Evolutionary conservation across 2,797 vertebrate species (phyloP).

Genomic region (Gymnothorax reevesii): DNA sequence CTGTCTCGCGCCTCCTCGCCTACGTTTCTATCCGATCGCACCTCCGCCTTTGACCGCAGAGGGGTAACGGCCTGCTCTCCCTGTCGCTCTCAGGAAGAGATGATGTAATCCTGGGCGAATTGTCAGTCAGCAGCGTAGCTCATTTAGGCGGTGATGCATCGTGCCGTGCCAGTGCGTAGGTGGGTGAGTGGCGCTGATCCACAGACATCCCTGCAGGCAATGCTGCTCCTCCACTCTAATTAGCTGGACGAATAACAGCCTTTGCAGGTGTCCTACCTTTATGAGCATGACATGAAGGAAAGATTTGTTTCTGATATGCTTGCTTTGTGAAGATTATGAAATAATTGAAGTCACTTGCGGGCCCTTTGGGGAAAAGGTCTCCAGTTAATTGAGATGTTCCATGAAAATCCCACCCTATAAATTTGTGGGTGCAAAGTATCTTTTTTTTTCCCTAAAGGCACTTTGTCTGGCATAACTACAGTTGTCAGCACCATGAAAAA

Average conservation of each 20-base stretch:
- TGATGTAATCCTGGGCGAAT: slow-evolving; percentile 17
- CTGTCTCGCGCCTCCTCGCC: not conserved
- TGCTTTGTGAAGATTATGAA: not conserved
- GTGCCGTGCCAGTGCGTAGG: not conserved
- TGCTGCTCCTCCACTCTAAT: not conserved
- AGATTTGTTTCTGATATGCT: not conserved
- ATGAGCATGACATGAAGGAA: not conserved
- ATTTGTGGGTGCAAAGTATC: not conserved
- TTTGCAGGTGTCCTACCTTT: not conserved
- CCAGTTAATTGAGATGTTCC: not conserved
- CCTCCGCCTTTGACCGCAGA: not conserved
- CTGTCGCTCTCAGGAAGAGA: no score
- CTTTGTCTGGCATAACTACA: not conserved
- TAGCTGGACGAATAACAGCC: slow-evolving; percentile 1
- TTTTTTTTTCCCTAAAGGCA: not conserved
- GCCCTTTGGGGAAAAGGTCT: not conserved
- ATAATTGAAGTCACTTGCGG: not conserved
- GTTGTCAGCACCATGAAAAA: not conserved
- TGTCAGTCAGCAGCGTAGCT: not conserved
- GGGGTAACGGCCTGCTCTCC: not conserved
- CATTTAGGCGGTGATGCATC: slow-evolving; percentile 4
- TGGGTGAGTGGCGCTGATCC: slow-evolving; percentile 10
- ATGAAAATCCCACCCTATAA: not conserved
- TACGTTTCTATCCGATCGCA: not conserved
- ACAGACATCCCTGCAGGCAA: not conserved